Evolutionary conservation across 2,888 invertebrate genomes (phyloP).

Genomic region (Caenorhabditis zanzibari): DNA sequence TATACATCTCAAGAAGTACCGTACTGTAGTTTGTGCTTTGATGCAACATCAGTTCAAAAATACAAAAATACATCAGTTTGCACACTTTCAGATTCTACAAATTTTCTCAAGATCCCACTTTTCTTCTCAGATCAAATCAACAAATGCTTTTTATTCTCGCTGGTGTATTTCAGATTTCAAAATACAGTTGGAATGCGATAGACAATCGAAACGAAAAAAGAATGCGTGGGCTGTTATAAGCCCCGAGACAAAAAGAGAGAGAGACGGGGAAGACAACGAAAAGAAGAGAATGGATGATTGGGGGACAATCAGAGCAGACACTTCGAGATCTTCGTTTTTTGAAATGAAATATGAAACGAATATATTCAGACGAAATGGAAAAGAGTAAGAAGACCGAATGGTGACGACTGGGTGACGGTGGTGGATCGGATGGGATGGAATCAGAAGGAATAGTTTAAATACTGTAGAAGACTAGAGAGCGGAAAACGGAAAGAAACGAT

Average conservation of each 20-base stretch:
- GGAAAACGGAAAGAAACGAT: conserved; percentile 40
- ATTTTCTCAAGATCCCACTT: not conserved
- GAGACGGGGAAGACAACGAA: conserved; percentile 9
- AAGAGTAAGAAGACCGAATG: too few relatives aligned
- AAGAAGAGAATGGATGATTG: conserved; percentile 31
- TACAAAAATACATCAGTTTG: too few relatives aligned
- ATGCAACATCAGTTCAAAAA: not conserved
- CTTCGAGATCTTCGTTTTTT: conserved; percentile 55
- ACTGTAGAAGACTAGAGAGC: conserved; percentile 46
- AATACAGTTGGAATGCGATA: conserved; percentile 53
- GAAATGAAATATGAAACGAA: conserved; percentile 54
- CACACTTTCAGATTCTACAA: not conserved
- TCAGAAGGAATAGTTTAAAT: not conserved
- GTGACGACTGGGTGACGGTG: conserved; percentile 20
- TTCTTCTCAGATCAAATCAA: conserved; percentile 9
- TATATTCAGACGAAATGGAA: conserved; percentile 32
- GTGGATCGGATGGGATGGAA: not conserved
- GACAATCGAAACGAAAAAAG: conserved; percentile 38
- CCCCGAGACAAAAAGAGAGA: not conserved
- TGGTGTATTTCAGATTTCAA: conserved; percentile 45
- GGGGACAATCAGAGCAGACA: conserved; percentile 3
- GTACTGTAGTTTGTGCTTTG: not conserved
- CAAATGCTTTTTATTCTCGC: conserved; percentile 58
- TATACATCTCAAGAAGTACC: too few relatives aligned
- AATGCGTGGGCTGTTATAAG: conserved; percentile 31